Conservation (phyloP, 2,888 invertebrate species). For the Hymenopus coronatus region DNA sequence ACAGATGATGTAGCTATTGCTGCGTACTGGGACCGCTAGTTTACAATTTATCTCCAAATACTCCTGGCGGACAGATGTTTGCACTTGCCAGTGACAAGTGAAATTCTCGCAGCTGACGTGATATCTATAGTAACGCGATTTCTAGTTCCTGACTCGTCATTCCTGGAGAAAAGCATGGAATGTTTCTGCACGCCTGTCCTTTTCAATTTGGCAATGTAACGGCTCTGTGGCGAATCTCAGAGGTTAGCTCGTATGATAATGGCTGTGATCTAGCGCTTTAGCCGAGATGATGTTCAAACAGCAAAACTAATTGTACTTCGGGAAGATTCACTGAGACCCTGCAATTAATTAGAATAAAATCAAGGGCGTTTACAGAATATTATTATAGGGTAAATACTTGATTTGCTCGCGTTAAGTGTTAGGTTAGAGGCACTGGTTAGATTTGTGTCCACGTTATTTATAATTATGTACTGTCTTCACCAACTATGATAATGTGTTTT, state of each 20-base stretch:
- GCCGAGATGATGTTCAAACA: not conserved
- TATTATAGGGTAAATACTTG: too few relatives aligned
- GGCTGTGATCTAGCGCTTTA: not conserved
- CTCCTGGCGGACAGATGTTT: not conserved
- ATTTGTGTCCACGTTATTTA: too few relatives aligned
- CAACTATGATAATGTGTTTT: too few relatives aligned
- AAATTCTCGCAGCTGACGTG: not conserved
- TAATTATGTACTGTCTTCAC: too few relatives aligned
- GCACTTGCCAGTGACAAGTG: not conserved
- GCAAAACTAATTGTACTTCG: not conserved
- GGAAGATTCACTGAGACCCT: too few relatives aligned
- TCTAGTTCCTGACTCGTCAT: not conserved
- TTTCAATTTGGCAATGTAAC: not conserved
- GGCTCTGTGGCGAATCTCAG: not conserved
- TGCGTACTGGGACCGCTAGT: not conserved
- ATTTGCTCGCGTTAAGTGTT: too few relatives aligned
- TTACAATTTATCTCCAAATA: not conserved
- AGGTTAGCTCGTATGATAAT: not conserved
- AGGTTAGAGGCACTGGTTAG: too few relatives aligned
- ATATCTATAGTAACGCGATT: not conserved
- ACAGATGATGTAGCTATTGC: too few relatives aligned
- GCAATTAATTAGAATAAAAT: too few relatives aligned
- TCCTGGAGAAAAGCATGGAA: not conserved
- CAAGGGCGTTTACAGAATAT: too few relatives aligned
- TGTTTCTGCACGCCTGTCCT: not conserved